phyloP scores from a whole-genome alignment of 2,797 vertebrate genomes.

The Prionace glauca region DNA sequence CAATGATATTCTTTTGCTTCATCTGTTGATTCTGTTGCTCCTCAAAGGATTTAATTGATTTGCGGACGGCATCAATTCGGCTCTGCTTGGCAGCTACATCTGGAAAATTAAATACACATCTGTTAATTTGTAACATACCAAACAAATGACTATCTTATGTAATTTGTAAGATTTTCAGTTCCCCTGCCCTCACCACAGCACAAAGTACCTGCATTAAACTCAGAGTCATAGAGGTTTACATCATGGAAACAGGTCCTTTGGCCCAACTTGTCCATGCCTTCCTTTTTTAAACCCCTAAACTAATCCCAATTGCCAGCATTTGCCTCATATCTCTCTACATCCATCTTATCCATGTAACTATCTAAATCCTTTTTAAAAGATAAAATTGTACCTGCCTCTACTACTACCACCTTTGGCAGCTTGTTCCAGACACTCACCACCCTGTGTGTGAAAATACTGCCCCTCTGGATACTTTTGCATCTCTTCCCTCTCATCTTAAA shows the following conservation, averaged over 20 bases:
- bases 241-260: not conserved
- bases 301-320: too few relatives aligned
- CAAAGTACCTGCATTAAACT: not conserved
- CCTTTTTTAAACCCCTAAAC: too few relatives aligned
- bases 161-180: not conserved
- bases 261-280: too few relatives aligned
- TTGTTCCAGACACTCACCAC: too few relatives aligned
- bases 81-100: conserved; percentile 76
- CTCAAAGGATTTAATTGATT: conserved; percentile 81
- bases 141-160: not conserved
- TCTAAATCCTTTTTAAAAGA: too few relatives aligned
- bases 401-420: too few relatives aligned
- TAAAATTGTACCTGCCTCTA: too few relatives aligned
- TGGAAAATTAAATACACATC: conserved; percentile 45
- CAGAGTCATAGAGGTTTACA: not conserved
- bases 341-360: too few relatives aligned
- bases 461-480: too few relatives aligned
- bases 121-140: not conserved
- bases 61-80: conserved; percentile 83
- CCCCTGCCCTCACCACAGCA: not conserved
- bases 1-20: conserved; percentile 92
- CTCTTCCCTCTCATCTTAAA: too few relatives aligned
- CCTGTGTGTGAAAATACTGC: too few relatives aligned
- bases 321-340: too few relatives aligned
- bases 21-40: conserved; percentile 81